phyloP scores from a whole-genome alignment of 2,888 invertebrate species.

The Nephrocerus scutellatus region DNA sequence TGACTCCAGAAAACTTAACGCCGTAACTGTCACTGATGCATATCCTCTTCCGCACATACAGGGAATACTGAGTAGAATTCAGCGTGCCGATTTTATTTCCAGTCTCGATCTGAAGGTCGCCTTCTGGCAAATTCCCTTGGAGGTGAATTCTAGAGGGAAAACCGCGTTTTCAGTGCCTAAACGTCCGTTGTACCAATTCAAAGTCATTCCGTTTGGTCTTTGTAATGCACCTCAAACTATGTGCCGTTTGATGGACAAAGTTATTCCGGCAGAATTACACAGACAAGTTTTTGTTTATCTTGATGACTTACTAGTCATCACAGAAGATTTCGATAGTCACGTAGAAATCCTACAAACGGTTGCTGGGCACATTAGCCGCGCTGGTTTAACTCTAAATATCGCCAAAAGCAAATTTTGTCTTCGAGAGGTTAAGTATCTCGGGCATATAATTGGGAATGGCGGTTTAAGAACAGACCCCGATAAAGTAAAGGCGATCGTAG shows the following conservation, averaged over 20 bases:
- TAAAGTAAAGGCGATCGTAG: conserved; percentile 17
- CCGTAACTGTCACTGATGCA: conserved; percentile 21
- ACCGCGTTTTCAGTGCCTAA: conserved; percentile 21
- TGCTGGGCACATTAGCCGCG: conserved; percentile 2
- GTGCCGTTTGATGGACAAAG: conserved; percentile 16
- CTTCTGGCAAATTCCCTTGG: conserved; percentile 16
- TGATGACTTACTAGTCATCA: conserved; percentile 14
- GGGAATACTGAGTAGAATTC: conserved; percentile 12
- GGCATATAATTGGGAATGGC: conserved; percentile 19
- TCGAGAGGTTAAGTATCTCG: conserved; percentile 18
- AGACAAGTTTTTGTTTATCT: conserved; percentile 18
- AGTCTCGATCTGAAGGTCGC: conserved; percentile 14
- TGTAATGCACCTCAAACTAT: conserved; percentile 18
- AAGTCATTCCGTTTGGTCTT: conserved; percentile 19
- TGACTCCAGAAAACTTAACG: conserved; percentile 29
- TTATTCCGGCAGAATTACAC: conserved; percentile 12
- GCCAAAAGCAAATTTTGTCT: conserved; percentile 16
- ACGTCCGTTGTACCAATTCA: conserved; percentile 18
- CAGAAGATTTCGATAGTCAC: conserved; percentile 8
- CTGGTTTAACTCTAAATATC: conserved; percentile 19
- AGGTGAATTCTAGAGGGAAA: conserved; percentile 13
- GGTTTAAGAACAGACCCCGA: conserved; percentile 17
- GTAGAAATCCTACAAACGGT: conserved; percentile 3
- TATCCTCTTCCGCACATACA: conserved; percentile 16
- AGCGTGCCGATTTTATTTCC: conserved; percentile 13